A percentile compares a stretch with the other conserved stretches of the same genome.
phyloP scores from a whole-genome alignment of 2,113 vertebrate genomes.

The Glaucidium brasilianum region DNA sequence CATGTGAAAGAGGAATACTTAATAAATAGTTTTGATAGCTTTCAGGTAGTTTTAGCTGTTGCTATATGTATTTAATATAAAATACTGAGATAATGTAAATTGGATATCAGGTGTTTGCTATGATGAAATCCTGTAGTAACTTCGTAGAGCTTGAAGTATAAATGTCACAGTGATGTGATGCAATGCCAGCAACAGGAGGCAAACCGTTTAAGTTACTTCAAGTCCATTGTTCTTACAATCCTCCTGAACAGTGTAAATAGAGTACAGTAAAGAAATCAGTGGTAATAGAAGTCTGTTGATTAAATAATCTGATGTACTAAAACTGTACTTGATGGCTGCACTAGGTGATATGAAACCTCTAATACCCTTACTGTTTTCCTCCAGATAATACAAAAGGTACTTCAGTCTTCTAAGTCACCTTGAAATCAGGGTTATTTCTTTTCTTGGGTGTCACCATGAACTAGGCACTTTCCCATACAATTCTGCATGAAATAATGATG shows the following conservation, averaged over 20 bases:
- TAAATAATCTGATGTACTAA: neutral
- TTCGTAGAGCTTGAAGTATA: neutral
- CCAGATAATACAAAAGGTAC: neutral
- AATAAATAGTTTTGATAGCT: neutral
- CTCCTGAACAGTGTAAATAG: neutral
- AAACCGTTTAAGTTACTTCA: neutral
- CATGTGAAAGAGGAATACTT: neutral
- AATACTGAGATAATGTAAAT: neutral
- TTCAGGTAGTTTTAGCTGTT: neutral
- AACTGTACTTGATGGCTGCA: neutral
- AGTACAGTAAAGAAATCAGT: neutral
- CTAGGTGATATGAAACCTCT: neutral
- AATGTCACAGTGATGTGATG: neutral
- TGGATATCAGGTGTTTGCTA: neutral
- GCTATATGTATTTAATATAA: neutral
- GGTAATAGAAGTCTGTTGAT: neutral
- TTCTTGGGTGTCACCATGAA: neutral
- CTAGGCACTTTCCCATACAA: neutral
- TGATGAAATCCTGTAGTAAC: neutral
- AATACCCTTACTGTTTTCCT: neutral
- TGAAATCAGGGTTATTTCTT: neutral
- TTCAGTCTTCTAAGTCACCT: neutral
- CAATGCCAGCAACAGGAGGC: neutral
- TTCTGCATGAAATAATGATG: neutral
- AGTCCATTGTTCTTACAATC: neutral